phyloP scores from a whole-genome alignment of 2,888 invertebrate species.

The Hyalella azteca region DNA sequence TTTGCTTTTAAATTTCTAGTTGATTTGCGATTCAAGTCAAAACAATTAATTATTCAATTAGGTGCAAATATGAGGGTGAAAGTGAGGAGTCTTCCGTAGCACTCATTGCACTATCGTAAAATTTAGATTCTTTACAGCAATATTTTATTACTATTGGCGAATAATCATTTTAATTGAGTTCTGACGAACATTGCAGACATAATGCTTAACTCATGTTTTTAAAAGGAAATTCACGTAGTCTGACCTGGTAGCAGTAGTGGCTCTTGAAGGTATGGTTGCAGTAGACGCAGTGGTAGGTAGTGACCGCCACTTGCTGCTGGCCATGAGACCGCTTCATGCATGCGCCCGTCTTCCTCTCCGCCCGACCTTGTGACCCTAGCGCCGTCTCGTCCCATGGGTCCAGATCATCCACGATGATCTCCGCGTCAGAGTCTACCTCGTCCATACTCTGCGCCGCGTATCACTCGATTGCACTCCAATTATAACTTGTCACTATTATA shows the following conservation, averaged over 20 bases:
- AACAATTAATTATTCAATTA: too few relatives aligned
- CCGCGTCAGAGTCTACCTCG: slow-evolving; percentile 50
- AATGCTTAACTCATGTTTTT: too few relatives aligned
- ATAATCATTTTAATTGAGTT: too few relatives aligned
- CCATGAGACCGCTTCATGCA: neutral
- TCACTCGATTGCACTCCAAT: neutral
- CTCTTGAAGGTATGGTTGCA: slow-evolving; percentile 83
- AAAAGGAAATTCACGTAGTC: neutral
- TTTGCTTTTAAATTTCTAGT: too few relatives aligned
- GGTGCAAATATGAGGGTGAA: too few relatives aligned
- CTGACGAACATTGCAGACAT: too few relatives aligned
- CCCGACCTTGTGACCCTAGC: slow-evolving; percentile 38
- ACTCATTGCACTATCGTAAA: too few relatives aligned
- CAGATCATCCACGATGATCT: slow-evolving; percentile 52
- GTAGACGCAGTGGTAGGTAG: slow-evolving; percentile 73
- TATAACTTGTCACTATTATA: too few relatives aligned
- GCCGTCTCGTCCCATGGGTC: slow-evolving; percentile 39
- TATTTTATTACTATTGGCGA: too few relatives aligned
- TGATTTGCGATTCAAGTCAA: too few relatives aligned
- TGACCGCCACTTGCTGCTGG: slow-evolving; percentile 43
- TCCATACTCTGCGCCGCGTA: slow-evolving; percentile 41
- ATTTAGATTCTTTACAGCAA: too few relatives aligned
- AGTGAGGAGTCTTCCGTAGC: too few relatives aligned
- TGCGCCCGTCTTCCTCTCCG: neutral
- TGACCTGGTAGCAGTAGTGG: slow-evolving; percentile 78